A percentile compares a stretch with the other conserved stretches of the same genome.
These are phyloP conservation scores for Erannis defoliaria DNA, from an alignment of 2,888 invertebrate genomes.

Conservation along the genomic window DNA sequence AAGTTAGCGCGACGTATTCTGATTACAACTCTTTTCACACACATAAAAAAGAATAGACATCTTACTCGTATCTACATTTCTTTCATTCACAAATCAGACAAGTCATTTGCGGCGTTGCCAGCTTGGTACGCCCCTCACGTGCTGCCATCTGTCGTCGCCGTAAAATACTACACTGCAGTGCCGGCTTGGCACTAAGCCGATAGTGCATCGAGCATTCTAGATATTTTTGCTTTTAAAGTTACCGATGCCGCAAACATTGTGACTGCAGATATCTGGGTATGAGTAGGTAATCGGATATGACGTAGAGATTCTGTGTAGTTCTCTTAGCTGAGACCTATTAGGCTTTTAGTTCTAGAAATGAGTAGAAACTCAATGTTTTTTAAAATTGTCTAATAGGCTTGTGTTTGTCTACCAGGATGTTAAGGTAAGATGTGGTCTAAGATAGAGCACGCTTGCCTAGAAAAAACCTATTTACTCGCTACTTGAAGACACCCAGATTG, in stretches of 20 bases:
- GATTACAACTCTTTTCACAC: neutral
- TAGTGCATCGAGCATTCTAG: constrained; percentile 45
- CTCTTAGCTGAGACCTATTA: no score
- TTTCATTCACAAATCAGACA: constrained; percentile 9
- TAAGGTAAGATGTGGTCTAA: no score
- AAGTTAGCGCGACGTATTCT: neutral
- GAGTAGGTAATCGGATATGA: neutral
- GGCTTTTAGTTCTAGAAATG: no score
- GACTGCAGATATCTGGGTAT: neutral
- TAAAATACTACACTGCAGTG: constrained; percentile 65
- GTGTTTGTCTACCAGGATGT: no score
- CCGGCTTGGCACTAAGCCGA: constrained; percentile 67
- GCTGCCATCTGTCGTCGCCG: constrained; percentile 63
- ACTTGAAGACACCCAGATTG: no score
- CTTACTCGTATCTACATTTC: neutral
- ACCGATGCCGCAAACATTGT: constrained; percentile 22
- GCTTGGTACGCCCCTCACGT: constrained; percentile 38
- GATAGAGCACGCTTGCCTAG: no score
- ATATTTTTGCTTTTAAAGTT: constrained; percentile 35
- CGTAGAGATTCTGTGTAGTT: neutral
- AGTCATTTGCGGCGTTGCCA: constrained; percentile 29
- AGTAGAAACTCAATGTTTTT: no score
- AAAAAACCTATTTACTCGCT: no score
- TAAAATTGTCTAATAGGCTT: no score
- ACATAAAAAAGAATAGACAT: neutral